Evolutionary conservation across 2,113 vertebrate genomes (phyloP).

Genomic region (Orycteropus afer): DNA sequence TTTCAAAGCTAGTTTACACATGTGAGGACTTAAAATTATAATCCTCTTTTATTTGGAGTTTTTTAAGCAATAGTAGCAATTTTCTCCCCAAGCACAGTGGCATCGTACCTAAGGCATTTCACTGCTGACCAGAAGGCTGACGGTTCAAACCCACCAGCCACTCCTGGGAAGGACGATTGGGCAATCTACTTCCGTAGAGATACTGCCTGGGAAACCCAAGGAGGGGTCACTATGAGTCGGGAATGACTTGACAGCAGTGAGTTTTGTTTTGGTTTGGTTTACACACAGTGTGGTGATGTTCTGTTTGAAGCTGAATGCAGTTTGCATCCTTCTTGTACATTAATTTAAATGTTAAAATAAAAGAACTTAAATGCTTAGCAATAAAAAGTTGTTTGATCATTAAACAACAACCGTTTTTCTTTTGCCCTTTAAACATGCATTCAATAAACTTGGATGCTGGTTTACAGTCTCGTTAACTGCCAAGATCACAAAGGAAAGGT

Average conservation of each 20-base stretch:
- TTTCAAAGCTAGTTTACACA: background rate
- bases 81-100: too few relatives aligned
- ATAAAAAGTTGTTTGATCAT: slow-evolving; percentile 78
- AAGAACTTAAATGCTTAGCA: slow-evolving; percentile 76
- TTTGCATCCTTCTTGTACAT: slow-evolving; percentile 73
- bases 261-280: too few relatives aligned
- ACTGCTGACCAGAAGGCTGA: too few relatives aligned
- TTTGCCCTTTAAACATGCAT: slow-evolving; percentile 73
- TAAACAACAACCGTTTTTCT: slow-evolving; percentile 72
- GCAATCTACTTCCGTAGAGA: too few relatives aligned
- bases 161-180: too few relatives aligned
- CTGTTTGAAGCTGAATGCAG: background rate
- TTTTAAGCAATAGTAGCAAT: background rate
- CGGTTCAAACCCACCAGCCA: too few relatives aligned
- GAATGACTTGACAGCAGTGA: too few relatives aligned
- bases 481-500: slow-evolving; percentile 64
- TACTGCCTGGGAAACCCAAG: too few relatives aligned
- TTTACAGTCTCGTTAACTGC: slow-evolving; percentile 71
- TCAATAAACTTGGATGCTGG: slow-evolving; percentile 21
- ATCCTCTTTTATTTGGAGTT: background rate
- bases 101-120: too few relatives aligned
- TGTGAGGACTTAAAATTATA: background rate
- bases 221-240: too few relatives aligned
- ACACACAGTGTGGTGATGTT: too few relatives aligned
- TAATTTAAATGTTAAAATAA: slow-evolving; percentile 79